Base-by-base conservation (phyloP, 2,888 invertebrate genomes). In the Synanthedon vespiformis region DNA sequence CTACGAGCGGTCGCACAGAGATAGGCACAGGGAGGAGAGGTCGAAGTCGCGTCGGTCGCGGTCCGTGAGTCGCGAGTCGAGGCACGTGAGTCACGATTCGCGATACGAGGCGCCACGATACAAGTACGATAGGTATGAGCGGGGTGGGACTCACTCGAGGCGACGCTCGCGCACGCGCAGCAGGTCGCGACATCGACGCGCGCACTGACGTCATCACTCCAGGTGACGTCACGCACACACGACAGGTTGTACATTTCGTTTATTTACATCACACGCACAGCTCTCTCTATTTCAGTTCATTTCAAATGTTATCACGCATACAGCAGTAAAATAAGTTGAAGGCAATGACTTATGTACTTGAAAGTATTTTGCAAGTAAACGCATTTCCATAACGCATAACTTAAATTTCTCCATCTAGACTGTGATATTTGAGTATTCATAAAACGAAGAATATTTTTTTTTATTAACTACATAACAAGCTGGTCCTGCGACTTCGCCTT, bases 121-220 rank as follows among this genome's bases (percentile, higher is more conserved):
- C 64, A 73, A 67, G 65, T 67, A 76, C 67, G 82, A 85, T 77
- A 82, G 79, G 83, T 82, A 85, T 83, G 84, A 80, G 70, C 81
- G 85, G 65, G 70, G 69, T 80, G 81, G 82, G 80, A 80, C 82
- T 67, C 63, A 72, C 72, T 79, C 77, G 61, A 67, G 80, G 58
- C 70, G 80, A 53, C 74, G 81, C 44, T 73, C 77, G 55, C 76
- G 80, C 67, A 78, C 77, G 55, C 76, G 80, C 67, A 78, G 78
- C 62, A 73, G 70, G 60, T 60, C 70, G 59, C 70, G 84, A 56
- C 80, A 80, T 55, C 84, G 86, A 56, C 83, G 86, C 34, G 34
- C 34, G 34, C 34, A 34, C 34, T 34, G 34, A 34, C 34, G 63
- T 86, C 85, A 86, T 72, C 77, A 62, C 34, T 34, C 61, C 77